Percentiles rank a stretch among this genome's conserved stretches.
Conservation (phyloP, 23 tunicate genomes). For the Trididemnum miniatum region DNA sequence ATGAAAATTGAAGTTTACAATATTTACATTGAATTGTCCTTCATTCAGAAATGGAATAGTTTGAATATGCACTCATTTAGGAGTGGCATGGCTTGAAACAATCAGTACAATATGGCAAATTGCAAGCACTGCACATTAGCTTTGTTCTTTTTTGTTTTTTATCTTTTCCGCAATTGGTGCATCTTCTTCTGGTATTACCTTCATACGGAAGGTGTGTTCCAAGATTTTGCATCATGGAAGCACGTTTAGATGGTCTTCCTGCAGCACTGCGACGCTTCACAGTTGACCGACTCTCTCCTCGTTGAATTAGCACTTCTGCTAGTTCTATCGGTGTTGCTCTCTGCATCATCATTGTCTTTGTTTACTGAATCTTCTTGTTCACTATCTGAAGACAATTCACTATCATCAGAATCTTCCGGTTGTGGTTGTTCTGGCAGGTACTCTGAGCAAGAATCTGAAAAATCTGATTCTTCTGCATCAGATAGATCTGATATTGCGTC, state of each 20-base stretch:
- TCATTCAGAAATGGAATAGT: constrained; percentile 11
- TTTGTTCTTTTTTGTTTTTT: constrained; percentile 28
- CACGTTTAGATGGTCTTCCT: constrained; percentile 39
- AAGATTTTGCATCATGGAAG: constrained; percentile 32
- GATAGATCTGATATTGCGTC: background rate
- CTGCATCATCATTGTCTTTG: constrained; percentile 3
- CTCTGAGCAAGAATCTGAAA: constrained; percentile 11
- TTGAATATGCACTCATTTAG: constrained; percentile 28
- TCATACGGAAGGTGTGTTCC: constrained; percentile 33
- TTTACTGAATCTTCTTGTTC: background rate
- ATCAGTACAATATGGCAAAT: constrained; percentile 18
- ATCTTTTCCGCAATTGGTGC: background rate
- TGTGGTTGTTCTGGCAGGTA: constrained; percentile 15
- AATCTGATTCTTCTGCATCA: constrained; percentile 4
- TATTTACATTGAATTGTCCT: constrained; percentile 8
- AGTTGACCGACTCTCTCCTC: constrained; percentile 20
- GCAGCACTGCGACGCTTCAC: constrained; percentile 14
- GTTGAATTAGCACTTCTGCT: constrained; percentile 32
- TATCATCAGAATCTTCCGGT: background rate
- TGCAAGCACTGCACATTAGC: constrained; percentile 33
- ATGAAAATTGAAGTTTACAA: constrained; percentile 2
- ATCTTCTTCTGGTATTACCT: constrained; percentile 22
- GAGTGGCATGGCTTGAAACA: constrained; percentile 37
- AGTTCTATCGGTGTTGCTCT: constrained; percentile 7
- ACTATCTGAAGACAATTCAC: background rate